Evolutionary conservation across 2,113 vertebrate species (phyloP).

Genomic region (Elgaria multicarinata): DNA sequence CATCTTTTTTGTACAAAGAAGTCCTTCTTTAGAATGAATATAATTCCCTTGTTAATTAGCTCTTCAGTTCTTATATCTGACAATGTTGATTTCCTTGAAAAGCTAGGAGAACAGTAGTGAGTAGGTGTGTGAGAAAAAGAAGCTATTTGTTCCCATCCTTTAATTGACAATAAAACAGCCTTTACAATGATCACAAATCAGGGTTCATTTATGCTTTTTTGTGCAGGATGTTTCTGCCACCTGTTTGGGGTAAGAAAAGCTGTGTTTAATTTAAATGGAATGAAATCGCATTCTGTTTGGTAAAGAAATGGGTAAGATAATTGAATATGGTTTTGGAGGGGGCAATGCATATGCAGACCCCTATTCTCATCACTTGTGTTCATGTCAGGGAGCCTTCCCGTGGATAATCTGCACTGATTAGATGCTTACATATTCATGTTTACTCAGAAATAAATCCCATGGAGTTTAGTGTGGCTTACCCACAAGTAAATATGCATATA

Average conservation of each 20-base stretch:
- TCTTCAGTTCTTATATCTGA: neutral
- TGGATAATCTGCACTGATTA: neutral
- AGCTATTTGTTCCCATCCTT: constrained; percentile 7
- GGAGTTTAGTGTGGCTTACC: neutral
- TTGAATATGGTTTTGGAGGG: neutral
- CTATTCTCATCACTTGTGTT: neutral
- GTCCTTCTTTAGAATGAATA: constrained; percentile 3
- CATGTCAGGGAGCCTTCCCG: neutral
- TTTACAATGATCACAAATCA: constrained; percentile 29
- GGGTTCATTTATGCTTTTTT: neutral
- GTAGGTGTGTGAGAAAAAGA: constrained; percentile 29
- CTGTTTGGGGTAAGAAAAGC: neutral
- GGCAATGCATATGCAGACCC: neutral
- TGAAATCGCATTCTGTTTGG: neutral
- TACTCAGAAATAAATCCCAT: neutral
- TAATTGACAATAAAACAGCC: constrained; percentile 34
- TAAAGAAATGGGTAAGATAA: neutral
- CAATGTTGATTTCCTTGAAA: constrained; percentile 1
- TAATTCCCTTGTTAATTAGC: neutral
- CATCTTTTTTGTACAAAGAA: neutral
- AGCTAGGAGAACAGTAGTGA: constrained; percentile 9
- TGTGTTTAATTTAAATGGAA: neutral
- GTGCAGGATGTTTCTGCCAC: neutral
- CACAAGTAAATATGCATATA: neutral
- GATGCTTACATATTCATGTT: neutral